Evolutionary conservation across 2,888 invertebrate genomes (phyloP).

Genomic region (Ochropacha duplaris): DNA sequence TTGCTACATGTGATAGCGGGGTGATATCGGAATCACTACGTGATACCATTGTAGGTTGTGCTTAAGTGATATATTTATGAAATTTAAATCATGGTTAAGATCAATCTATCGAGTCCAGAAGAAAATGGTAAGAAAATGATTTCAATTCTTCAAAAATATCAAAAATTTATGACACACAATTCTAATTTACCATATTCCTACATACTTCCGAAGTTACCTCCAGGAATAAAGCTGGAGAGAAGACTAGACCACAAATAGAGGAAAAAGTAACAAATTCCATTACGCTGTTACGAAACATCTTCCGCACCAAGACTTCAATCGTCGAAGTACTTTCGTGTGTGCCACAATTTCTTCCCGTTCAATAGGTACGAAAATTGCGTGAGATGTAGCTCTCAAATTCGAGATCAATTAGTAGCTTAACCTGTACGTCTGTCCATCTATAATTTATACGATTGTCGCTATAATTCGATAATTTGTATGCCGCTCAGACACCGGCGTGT

Average conservation of each 20-base stretch:
- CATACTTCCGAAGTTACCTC: too few species aligned
- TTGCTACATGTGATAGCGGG: not conserved
- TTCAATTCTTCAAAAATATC: too few species aligned
- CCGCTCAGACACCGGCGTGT: slow-evolving; percentile 15
- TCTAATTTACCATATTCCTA: too few species aligned
- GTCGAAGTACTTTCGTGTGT: not conserved
- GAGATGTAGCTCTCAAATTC: not conserved
- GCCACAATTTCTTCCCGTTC: not conserved
- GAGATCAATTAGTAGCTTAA: not conserved
- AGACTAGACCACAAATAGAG: too few species aligned
- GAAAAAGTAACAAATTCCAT: too few species aligned
- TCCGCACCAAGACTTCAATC: too few species aligned
- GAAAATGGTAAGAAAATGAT: too few species aligned
- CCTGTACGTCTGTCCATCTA: slow-evolving; percentile 13
- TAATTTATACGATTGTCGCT: slow-evolving; percentile 31
- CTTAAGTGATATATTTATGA: not conserved
- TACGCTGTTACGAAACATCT: too few species aligned
- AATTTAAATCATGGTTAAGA: not conserved
- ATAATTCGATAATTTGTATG: slow-evolving; percentile 42
- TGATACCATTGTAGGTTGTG: not conserved
- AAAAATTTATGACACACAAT: too few species aligned
- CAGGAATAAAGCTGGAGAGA: too few species aligned
- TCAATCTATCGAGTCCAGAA: too few species aligned
- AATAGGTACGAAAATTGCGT: not conserved
- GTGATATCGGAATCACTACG: not conserved